phyloP scores from a whole-genome alignment of 2,888 invertebrate genomes.

The Eupithecia subfuscata region DNA sequence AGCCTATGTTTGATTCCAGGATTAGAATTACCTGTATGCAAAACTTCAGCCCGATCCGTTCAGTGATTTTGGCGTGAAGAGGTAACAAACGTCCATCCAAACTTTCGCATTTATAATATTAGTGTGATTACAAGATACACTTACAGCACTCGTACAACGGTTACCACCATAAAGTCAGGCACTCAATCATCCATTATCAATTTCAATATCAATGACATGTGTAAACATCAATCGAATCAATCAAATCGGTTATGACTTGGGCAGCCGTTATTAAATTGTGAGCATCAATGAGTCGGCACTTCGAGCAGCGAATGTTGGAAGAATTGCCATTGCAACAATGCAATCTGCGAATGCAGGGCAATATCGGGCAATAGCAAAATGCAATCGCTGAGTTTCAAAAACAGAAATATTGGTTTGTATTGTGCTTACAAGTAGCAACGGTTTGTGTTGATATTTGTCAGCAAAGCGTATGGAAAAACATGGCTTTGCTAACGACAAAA shows the following conservation, averaged over 20 bases:
- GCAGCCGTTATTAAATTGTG: constrained; percentile 72
- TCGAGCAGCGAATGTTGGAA: constrained; percentile 48
- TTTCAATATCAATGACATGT: constrained; percentile 61
- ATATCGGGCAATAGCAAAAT: constrained; percentile 22
- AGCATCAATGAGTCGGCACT: constrained; percentile 60
- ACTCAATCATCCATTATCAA: constrained; percentile 55
- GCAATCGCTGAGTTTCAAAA: constrained; percentile 33
- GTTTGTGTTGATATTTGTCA: not conserved
- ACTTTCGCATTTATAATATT: too few species aligned
- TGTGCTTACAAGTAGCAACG: not conserved
- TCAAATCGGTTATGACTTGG: constrained; percentile 53
- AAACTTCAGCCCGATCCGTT: too few species aligned
- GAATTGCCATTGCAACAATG: constrained; percentile 66
- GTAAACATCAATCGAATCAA: constrained; percentile 51
- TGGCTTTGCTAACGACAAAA: too few species aligned
- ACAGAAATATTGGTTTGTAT: constrained; percentile 25
- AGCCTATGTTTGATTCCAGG: too few species aligned
- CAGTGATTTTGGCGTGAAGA: too few species aligned
- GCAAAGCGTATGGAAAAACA: not conserved
- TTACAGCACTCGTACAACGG: not conserved
- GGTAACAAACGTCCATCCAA: too few species aligned
- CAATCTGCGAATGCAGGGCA: constrained; percentile 35
- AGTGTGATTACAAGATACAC: not conserved
- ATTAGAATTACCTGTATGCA: too few species aligned
- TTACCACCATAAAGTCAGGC: constrained; percentile 1